These are phyloP conservation scores for Oreotrochilus melanogaster DNA, from an alignment of 2,113 vertebrate genomes.

Conservation along the genomic window DNA sequence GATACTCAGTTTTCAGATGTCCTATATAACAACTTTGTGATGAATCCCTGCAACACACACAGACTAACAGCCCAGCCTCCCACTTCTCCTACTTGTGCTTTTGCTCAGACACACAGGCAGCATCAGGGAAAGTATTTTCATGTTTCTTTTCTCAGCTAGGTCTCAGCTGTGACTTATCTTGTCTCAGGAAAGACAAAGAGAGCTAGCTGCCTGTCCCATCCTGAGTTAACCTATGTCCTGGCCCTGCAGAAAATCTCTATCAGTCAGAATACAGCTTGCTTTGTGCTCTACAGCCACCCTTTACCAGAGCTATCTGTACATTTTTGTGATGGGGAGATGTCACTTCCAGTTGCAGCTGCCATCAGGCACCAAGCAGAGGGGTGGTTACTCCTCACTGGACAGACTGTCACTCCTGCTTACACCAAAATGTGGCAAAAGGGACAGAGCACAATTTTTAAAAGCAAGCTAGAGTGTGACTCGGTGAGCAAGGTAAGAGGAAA, in stretches of 20 bases:
- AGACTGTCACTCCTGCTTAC: background rate
- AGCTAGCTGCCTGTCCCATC: background rate
- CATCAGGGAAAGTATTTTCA: background rate
- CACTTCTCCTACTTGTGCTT: background rate
- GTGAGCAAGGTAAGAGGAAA: background rate
- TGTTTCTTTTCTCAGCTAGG: background rate
- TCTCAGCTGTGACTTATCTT: fast-evolving
- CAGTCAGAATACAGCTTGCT: background rate
- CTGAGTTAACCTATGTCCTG: fast-evolving
- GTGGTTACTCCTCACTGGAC: background rate
- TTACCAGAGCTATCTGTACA: background rate
- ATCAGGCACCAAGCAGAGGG: background rate
- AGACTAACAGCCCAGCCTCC: background rate
- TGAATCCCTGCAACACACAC: conserved; percentile 16
- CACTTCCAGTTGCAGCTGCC: background rate
- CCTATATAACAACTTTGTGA: conserved; percentile 24
- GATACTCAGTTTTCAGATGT: background rate
- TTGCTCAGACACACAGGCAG: background rate
- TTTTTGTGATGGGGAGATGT: background rate
- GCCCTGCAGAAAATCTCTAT: background rate
- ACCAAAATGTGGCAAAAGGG: background rate
- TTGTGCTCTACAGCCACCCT: background rate
- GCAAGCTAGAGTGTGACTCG: fast-evolving
- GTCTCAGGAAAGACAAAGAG: background rate
- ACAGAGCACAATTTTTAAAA: background rate